phyloP scores from a whole-genome alignment of 2,888 invertebrate species.

The Pristionchus japonicus region DNA sequence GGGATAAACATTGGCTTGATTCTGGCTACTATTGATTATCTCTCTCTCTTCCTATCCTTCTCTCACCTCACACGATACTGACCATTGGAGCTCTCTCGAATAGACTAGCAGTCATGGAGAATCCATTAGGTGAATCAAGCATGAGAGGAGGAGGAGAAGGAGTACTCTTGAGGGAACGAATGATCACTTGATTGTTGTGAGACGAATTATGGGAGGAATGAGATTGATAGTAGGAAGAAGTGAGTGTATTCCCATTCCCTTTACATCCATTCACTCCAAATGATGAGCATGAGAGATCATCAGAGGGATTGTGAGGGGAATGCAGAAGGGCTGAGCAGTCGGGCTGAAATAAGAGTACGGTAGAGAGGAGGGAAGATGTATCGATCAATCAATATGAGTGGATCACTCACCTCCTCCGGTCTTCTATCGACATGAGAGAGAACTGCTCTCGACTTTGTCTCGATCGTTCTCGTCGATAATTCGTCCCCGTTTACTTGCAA shows the following conservation, averaged over 20 bases:
- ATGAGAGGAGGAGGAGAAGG: conserved; percentile 42
- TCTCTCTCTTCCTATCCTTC: background rate
- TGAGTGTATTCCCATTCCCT: background rate
- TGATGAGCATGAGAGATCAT: background rate
- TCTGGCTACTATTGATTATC: background rate
- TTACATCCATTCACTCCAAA: conserved; percentile 32
- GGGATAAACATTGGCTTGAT: conserved; percentile 23
- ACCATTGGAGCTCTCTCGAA: conserved; percentile 44
- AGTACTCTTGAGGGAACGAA: background rate
- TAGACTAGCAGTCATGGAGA: conserved; percentile 25
- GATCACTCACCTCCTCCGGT: conserved; percentile 11
- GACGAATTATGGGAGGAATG: background rate
- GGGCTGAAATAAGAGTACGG: background rate
- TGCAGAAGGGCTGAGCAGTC: background rate
- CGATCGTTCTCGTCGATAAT: conserved; percentile 32
- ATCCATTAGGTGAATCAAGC: conserved; percentile 33
- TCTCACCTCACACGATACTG: conserved; percentile 25
- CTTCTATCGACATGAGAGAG: conserved; percentile 35
- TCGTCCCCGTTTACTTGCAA: conserved; percentile 42
- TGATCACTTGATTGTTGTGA: conserved; percentile 1
- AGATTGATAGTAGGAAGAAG: background rate
- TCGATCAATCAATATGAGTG: background rate
- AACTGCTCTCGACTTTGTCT: conserved; percentile 34
- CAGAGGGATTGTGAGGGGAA: background rate
- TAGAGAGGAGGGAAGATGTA: too few species aligned